Evolutionary conservation across 1,140 invertebrate species (phyloP).

Genomic region (Diuraphis noxia): DNA sequence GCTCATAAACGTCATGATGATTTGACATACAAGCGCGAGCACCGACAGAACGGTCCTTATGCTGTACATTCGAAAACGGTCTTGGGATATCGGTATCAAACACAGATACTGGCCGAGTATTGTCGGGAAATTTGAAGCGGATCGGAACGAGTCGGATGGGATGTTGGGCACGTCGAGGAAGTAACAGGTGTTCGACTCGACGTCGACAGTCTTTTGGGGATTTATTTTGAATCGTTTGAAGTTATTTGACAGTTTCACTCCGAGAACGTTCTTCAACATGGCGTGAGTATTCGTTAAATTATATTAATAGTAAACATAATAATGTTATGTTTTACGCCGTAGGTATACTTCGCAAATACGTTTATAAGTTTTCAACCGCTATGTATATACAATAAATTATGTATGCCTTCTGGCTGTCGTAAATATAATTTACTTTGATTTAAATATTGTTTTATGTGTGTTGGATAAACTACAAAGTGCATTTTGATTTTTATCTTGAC

Average conservation of each 20-base stretch:
- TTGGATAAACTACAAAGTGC: not conserved
- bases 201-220: not conserved
- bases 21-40: not conserved
- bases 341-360: not conserved
- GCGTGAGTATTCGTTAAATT: not conserved
- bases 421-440: not conserved
- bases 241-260: constrained; percentile 2
- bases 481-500: constrained; percentile 39
- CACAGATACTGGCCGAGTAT: constrained; percentile 25
- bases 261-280: not conserved
- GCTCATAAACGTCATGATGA: constrained; percentile 21
- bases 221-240: constrained; percentile 39
- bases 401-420: not conserved
- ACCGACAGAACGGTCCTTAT: constrained; percentile 8
- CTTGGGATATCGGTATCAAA: constrained; percentile 34
- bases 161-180: constrained; percentile 17
- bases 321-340: not conserved
- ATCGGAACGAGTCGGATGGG: constrained; percentile 24
- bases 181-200: constrained; percentile 18
- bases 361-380: no score
- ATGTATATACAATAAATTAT: no score
- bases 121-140: not conserved
- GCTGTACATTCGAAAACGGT: not conserved
- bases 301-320: no score
- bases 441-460: not conserved